These are phyloP conservation scores for Drosophila kokeensis DNA, from an alignment of 2,888 invertebrate species.

Conservation along the genomic window DNA sequence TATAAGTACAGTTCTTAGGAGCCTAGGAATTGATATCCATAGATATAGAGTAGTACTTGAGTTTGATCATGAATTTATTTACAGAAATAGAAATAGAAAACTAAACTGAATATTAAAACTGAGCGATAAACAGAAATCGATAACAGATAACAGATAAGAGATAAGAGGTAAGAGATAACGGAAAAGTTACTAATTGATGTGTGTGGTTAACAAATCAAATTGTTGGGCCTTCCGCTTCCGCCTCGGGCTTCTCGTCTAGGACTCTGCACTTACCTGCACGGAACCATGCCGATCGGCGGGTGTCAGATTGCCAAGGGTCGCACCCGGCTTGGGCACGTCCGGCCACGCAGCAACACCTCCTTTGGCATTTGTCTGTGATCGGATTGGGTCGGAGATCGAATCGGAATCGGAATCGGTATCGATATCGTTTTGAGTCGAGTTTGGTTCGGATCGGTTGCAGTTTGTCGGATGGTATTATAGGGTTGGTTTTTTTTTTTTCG, in stretches of 20 bases:
- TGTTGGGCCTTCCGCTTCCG: conserved; percentile 39
- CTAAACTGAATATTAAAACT: conserved; percentile 21
- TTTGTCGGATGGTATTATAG: conserved; percentile 41
- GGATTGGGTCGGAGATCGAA: conserved; percentile 40
- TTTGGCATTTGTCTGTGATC: conserved; percentile 86
- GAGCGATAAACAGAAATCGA: conserved; percentile 22
- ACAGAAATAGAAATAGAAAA: conserved; percentile 25
- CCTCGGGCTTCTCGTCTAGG: conserved; percentile 32
- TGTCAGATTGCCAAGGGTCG: conserved; percentile 93
- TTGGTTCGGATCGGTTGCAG: conserved; percentile 29
- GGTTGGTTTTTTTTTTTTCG: conserved; percentile 13
- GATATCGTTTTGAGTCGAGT: conserved; percentile 2
- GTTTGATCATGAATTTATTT: conserved; percentile 33
- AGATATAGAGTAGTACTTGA: neutral
- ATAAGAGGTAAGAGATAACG: conserved; percentile 15
- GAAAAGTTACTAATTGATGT: conserved; percentile 26
- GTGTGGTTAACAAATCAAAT: conserved; percentile 27
- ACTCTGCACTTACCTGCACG: conserved; percentile 91
- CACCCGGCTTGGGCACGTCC: conserved; percentile 93
- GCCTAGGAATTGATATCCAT: conserved; percentile 19
- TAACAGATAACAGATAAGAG: conserved; percentile 19
- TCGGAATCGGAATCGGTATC: conserved; percentile 20
- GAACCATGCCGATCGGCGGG: conserved; percentile 98
- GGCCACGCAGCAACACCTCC: conserved; percentile 93
- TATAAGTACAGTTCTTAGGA: conserved; percentile 10